phyloP scores from a whole-genome alignment of 64 coral and sea anemone species.

The Montipora cactus region DNA sequence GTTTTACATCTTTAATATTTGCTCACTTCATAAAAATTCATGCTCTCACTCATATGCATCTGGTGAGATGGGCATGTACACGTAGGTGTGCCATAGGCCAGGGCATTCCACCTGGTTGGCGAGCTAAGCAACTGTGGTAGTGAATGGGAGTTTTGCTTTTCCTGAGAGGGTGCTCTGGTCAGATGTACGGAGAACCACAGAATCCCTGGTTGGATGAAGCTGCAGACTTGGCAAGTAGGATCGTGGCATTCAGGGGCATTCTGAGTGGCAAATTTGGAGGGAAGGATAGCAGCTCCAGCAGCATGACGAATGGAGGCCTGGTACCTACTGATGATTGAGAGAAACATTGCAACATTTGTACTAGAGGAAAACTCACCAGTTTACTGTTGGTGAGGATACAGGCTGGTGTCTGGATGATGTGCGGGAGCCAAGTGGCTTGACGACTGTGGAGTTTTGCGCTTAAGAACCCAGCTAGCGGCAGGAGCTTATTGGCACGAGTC shows the following conservation, averaged over 20 bases:
- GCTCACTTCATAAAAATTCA: background rate
- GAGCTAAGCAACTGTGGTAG: slow-evolving; percentile 2
- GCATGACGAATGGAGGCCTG: slow-evolving; percentile 14
- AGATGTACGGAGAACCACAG: background rate
- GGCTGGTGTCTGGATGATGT: background rate
- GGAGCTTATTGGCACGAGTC: background rate
- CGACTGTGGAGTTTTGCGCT: slow-evolving; percentile 11
- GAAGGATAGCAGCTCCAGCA: background rate
- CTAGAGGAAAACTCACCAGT: slow-evolving; percentile 3
- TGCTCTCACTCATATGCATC: background rate
- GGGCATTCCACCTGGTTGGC: slow-evolving; percentile 1
- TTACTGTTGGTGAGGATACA: slow-evolving; percentile 1
- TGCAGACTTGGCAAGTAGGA: slow-evolving; percentile 13
- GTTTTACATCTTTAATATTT: slow-evolving; percentile 40
- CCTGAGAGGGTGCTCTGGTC: background rate
- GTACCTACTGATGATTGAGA: slow-evolving; percentile 14
- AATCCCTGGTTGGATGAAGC: slow-evolving; percentile 7
- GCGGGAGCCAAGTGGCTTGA: slow-evolving; percentile 19
- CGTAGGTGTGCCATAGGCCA: background rate
- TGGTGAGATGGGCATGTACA: slow-evolving; percentile 2
- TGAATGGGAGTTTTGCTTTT: background rate
- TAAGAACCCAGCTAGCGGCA: slow-evolving; percentile 6
- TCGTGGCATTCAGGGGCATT: slow-evolving; percentile 4
- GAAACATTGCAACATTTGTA: background rate
- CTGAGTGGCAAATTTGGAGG: slow-evolving; percentile 15